Conservation (phyloP, 37 sponge, comb jelly and placozoan species). For the Chondrosia reniformis region DNA sequence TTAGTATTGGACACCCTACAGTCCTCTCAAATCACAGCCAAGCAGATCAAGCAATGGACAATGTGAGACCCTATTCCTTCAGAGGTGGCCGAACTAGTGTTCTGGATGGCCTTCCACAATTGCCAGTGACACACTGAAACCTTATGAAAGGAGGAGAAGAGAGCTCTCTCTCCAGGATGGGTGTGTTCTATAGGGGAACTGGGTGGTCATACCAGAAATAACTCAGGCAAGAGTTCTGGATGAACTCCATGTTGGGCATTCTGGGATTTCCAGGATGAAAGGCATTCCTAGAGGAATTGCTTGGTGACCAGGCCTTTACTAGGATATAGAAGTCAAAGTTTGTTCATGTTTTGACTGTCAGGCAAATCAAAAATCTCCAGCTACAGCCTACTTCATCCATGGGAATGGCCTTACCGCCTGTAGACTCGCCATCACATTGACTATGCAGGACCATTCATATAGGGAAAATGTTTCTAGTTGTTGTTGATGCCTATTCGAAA, state of each 20-base stretch:
- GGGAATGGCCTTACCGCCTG: slow-evolving; percentile 28
- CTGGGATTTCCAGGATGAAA: slow-evolving; percentile 25
- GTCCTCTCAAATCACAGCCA: not conserved
- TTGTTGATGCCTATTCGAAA: slow-evolving; percentile 32
- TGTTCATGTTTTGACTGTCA: slow-evolving; percentile 16
- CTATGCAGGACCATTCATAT: slow-evolving; percentile 16
- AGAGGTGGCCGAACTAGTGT: not conserved
- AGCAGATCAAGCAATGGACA: slow-evolving; percentile 22
- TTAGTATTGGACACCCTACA: not conserved
- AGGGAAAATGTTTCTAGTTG: slow-evolving; percentile 33
- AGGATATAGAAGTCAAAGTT: slow-evolving; percentile 4
- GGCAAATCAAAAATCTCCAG: slow-evolving; percentile 2
- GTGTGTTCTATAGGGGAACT: slow-evolving; percentile 6
- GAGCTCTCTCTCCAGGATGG: slow-evolving; percentile 14
- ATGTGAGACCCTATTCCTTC: not conserved
- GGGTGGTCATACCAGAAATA: slow-evolving; percentile 8
- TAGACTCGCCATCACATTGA: slow-evolving; percentile 18
- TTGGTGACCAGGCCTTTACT: slow-evolving; percentile 28
- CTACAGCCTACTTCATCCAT: slow-evolving; percentile 18
- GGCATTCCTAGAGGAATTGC: slow-evolving; percentile 26
- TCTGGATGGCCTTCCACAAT: not conserved
- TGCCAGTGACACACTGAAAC: not conserved
- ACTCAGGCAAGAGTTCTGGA: not conserved
- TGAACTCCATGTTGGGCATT: slow-evolving; percentile 15
- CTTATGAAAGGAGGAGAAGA: not conserved